Percentiles rank a stretch among this genome's conserved stretches.
These are phyloP conservation scores for Cavia porcellus DNA, from an alignment of 2,113 vertebrate species.

Conservation along the genomic window DNA sequence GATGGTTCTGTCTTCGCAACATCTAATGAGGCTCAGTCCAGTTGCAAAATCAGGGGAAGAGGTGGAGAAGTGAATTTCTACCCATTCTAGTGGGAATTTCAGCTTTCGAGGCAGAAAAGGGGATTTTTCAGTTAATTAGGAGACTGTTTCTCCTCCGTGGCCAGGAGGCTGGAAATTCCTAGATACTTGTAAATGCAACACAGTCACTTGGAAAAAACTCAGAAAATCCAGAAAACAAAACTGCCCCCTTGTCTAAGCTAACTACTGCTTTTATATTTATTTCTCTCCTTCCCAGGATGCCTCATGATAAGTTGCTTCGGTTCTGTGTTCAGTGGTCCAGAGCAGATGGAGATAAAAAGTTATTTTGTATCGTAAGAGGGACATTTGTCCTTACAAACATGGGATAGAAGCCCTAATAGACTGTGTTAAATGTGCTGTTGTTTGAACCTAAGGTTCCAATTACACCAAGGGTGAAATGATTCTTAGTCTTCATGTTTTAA, in stretches of 20 bases:
- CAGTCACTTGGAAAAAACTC: neutral
- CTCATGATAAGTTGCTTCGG: too few species aligned
- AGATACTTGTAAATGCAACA: neutral
- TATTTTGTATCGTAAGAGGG: neutral
- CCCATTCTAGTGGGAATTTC: neutral
- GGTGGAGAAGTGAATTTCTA: neutral
- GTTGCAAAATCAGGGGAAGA: neutral
- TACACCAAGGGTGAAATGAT: neutral
- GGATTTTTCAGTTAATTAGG: neutral
- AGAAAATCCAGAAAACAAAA: constrained; percentile 10
- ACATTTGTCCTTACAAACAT: neutral
- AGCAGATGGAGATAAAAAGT: neutral
- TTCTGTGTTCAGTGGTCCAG: neutral
- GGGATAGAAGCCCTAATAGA: neutral
- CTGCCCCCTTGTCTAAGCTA: neutral
- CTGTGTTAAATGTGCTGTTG: too few species aligned
- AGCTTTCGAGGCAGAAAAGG: neutral
- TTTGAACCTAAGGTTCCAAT: neutral
- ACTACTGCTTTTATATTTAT: neutral
- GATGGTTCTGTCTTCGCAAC: neutral
- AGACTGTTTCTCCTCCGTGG: neutral
- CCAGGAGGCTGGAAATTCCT: neutral
- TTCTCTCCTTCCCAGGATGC: neutral
- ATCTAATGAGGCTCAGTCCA: neutral
- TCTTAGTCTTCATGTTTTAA: neutral